Percentiles rank a stretch among this genome's conserved stretches.
Conservation (phyloP, 2,797 vertebrate species). For the Rhyacichthys aspro region DNA sequence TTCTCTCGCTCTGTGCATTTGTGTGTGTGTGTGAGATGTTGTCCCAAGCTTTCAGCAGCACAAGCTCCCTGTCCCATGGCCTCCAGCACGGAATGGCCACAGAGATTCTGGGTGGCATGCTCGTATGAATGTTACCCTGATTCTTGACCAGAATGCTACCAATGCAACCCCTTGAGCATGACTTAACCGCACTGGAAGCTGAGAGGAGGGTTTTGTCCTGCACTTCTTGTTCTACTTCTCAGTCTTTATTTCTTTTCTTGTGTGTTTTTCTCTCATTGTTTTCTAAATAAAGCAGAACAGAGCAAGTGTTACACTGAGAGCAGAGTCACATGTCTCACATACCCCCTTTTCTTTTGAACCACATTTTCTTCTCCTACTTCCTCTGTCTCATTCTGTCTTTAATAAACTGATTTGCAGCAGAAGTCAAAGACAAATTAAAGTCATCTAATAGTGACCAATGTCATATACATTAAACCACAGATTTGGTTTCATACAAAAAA, state of each 20-base stretch:
- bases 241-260: slow-evolving; percentile 36
- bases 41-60: slow-evolving; percentile 72
- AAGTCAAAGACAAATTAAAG: not conserved
- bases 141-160: slow-evolving; percentile 70
- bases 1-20: slow-evolving; percentile 66
- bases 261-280: slow-evolving; percentile 35
- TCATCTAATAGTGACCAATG: not conserved
- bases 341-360: slow-evolving; percentile 20
- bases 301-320: slow-evolving; percentile 41
- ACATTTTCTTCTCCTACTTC: slow-evolving; percentile 5
- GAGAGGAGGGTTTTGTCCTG: slow-evolving; percentile 56
- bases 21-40: slow-evolving; percentile 63
- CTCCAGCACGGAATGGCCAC: slow-evolving; percentile 76
- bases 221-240: slow-evolving; percentile 56
- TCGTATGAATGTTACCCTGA: slow-evolving; percentile 68
- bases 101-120: slow-evolving; percentile 68
- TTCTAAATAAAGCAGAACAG: slow-evolving; percentile 49
- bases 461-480: not conserved
- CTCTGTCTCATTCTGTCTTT: slow-evolving; percentile 4
- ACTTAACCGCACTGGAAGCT: slow-evolving; percentile 53
- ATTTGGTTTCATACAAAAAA: too few relatives aligned
- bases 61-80: slow-evolving; percentile 71
- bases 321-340: slow-evolving; percentile 22
- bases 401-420: slow-evolving; percentile 7
- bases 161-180: slow-evolving; percentile 64